phyloP scores from a whole-genome alignment of 1,140 invertebrate genomes.

The Amphibalanus amphitrite region DNA sequence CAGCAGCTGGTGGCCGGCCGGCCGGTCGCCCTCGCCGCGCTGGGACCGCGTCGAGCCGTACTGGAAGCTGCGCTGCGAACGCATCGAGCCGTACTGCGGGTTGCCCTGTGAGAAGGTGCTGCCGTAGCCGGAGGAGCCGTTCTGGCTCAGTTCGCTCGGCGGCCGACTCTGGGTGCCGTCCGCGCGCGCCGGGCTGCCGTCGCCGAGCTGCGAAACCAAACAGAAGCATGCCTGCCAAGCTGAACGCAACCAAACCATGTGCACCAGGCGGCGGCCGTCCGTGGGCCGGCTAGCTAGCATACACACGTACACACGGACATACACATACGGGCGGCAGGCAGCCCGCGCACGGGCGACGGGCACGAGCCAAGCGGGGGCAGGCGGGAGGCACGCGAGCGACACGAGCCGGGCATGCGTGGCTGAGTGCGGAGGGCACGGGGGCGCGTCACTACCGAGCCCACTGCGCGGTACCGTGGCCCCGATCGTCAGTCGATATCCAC shows the following conservation, averaged over 20 bases:
- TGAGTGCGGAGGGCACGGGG: no score
- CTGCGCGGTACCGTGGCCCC: no score
- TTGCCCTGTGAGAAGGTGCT: slow-evolving; percentile 25
- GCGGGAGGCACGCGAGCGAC: not conserved
- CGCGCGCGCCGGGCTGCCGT: slow-evolving; percentile 6
- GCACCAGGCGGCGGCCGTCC: not conserved
- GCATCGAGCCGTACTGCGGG: not conserved
- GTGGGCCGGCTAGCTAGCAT: slow-evolving; percentile 8
- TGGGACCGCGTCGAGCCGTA: not conserved
- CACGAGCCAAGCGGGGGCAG: slow-evolving; percentile 2
- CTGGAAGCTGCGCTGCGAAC: not conserved
- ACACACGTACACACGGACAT: slow-evolving; percentile 6
- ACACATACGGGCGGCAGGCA: slow-evolving; percentile 14
- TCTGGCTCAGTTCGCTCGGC: slow-evolving; percentile 31
- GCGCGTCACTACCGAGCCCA: no score
- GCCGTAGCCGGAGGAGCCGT: slow-evolving; percentile 39
- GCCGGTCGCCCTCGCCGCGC: not conserved
- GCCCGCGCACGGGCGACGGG: no score
- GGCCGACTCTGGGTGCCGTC: slow-evolving; percentile 23
- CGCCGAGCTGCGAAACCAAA: slow-evolving; percentile 12
- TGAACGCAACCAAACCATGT: slow-evolving; percentile 3
- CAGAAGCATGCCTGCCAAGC: slow-evolving; percentile 9
- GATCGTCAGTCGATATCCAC: not conserved
- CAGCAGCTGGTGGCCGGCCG: not conserved
- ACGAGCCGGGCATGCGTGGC: no score